These are phyloP conservation scores for Bagarius yarrelli DNA, from an alignment of 2,113 vertebrate species.

Conservation along the genomic window DNA sequence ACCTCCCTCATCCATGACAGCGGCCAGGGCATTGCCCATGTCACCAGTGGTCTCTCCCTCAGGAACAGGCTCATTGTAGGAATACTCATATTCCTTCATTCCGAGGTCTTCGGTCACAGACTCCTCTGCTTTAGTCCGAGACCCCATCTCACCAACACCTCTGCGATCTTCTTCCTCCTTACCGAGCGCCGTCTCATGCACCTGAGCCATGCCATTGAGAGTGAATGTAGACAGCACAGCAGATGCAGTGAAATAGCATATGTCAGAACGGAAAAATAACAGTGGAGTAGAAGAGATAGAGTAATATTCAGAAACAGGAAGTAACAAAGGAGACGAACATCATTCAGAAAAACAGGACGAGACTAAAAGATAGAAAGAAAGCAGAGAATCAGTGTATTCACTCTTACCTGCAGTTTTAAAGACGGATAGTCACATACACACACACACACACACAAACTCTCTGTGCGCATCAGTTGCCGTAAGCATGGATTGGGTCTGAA, in stretches of 20 bases:
- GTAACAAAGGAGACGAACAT: not conserved
- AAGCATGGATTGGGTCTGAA: not conserved
- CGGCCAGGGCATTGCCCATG: conserved; percentile 82
- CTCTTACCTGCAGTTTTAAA: conserved; percentile 68
- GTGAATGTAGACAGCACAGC: not conserved
- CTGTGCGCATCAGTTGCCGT: not conserved
- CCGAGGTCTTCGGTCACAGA: conserved; percentile 74
- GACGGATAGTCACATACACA: conserved; percentile 51
- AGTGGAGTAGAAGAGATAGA: conserved; percentile 31
- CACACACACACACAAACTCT: conserved; percentile 3
- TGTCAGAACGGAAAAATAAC: not conserved
- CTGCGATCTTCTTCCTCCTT: conserved; percentile 63
- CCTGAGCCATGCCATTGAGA: conserved; percentile 56
- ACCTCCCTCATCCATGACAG: conserved; percentile 81
- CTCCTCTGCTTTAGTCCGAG: conserved; percentile 64
- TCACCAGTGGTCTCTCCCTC: conserved; percentile 67
- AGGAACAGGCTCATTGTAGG: conserved; percentile 71
- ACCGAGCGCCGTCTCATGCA: conserved; percentile 55
- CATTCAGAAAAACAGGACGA: conserved; percentile 1
- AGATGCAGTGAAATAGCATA: not conserved
- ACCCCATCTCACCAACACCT: conserved; percentile 55
- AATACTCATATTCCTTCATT: conserved; percentile 81
- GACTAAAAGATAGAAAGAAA: conserved; percentile 24
- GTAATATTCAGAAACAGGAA: not conserved
- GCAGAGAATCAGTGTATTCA: conserved; percentile 42